Conservation (phyloP, 2,888 invertebrate genomes). For the Oligia strigilis region DNA sequence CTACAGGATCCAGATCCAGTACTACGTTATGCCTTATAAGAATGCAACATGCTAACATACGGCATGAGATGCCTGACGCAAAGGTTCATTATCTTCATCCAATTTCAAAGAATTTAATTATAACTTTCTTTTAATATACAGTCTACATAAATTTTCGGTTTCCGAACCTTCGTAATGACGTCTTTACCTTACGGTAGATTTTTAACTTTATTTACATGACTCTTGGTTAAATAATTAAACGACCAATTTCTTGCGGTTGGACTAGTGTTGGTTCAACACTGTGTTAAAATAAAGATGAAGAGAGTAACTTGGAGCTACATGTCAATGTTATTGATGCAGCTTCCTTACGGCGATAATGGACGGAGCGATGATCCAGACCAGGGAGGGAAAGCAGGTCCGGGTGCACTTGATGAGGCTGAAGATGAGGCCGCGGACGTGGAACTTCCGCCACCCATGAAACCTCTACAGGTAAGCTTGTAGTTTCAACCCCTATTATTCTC, state of each 20-base stretch:
- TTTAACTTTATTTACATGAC: constrained; percentile 11
- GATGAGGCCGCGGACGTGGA: constrained; percentile 94
- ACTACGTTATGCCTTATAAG: not conserved
- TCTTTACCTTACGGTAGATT: not conserved
- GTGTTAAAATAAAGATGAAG: not conserved
- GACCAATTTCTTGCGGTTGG: not conserved
- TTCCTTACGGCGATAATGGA: constrained; percentile 77
- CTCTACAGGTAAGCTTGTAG: constrained; percentile 93
- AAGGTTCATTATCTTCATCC: constrained; percentile 19
- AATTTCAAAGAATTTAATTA: constrained; percentile 26
- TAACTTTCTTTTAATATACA: not conserved
- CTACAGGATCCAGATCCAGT: not conserved
- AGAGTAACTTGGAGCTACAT: not conserved
- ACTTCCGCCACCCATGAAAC: constrained; percentile 98
- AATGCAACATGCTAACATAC: constrained; percentile 6
- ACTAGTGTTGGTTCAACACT: not conserved
- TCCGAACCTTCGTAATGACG: not conserved
- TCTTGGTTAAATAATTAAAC: not conserved
- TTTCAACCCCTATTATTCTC: not conserved
- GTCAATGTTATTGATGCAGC: constrained; percentile 64
- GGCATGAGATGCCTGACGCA: not conserved
- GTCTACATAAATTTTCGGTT: not conserved
- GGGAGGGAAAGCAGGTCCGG: constrained; percentile 74
- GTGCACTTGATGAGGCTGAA: constrained; percentile 93
- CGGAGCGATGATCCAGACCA: constrained; percentile 81